Evolutionary conservation across 2,888 invertebrate genomes (phyloP).

Genomic region (Blastobasis lacticolella): DNA sequence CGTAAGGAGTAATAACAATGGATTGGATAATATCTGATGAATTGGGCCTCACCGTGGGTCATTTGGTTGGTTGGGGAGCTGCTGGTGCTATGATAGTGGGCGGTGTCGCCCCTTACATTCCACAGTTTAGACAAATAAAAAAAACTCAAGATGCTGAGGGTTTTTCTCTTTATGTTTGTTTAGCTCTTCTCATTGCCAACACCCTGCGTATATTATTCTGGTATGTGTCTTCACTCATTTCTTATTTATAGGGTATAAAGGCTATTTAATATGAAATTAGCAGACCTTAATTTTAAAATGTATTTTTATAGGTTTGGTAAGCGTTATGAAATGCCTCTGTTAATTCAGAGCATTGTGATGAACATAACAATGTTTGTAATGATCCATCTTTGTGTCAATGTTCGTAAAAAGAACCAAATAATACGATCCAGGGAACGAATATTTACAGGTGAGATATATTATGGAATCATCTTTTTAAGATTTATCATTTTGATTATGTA

Average conservation of each 20-base stretch:
- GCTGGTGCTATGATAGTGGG: conserved; percentile 95
- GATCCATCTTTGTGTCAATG: conserved; percentile 93
- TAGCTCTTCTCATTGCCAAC: conserved; percentile 95
- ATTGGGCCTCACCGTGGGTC: conserved; percentile 81
- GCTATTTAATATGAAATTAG: too few relatives aligned
- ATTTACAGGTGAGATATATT: conserved; percentile 81
- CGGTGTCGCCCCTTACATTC: conserved; percentile 96
- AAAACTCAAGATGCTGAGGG: conserved; percentile 95
- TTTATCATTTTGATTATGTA: too few relatives aligned
- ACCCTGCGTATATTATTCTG: conserved; percentile 98
- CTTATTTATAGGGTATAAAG: too few relatives aligned
- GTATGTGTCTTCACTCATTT: conserved; percentile 73
- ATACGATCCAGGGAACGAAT: conserved; percentile 83
- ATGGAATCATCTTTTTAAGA: not conserved
- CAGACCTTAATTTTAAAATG: not conserved
- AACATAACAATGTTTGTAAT: conserved; percentile 96
- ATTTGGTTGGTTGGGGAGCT: conserved; percentile 85
- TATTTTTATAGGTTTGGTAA: conserved; percentile 93
- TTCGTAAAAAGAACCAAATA: conserved; percentile 87
- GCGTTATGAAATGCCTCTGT: conserved; percentile 94
- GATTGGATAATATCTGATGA: conserved; percentile 87
- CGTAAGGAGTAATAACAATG: conserved; percentile 48
- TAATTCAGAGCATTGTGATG: conserved; percentile 98
- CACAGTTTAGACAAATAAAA: conserved; percentile 95
- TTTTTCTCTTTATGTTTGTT: conserved; percentile 97